Evolutionary conservation across 2,113 vertebrate species (phyloP).

Genomic region (Cairina moschata): DNA sequence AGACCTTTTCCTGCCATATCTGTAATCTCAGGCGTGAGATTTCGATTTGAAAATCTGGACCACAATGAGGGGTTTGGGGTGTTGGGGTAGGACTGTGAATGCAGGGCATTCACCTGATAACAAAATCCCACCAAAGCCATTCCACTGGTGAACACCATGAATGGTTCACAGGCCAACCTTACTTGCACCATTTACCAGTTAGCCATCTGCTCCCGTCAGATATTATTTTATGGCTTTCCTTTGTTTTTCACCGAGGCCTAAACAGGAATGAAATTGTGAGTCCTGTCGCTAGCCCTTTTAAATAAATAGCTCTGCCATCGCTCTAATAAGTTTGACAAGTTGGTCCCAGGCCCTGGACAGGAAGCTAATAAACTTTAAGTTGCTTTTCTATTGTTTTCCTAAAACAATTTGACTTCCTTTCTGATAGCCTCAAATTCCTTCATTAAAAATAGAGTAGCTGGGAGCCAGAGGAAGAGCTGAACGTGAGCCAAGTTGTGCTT

Average conservation of each 20-base stretch:
- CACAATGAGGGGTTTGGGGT: background rate
- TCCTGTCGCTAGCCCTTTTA: constrained; percentile 58
- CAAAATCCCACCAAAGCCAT: background rate
- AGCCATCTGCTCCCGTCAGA: constrained; percentile 51
- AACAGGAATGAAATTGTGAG: constrained; percentile 70
- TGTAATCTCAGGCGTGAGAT: background rate
- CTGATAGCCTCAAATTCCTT: constrained; percentile 84
- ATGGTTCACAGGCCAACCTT: background rate
- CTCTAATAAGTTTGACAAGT: constrained; percentile 69
- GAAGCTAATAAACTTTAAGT: constrained; percentile 82
- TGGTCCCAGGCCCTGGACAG: constrained; percentile 70
- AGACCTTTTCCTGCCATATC: background rate
- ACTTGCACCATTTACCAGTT: constrained; percentile 12
- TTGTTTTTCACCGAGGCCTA: constrained; percentile 61
- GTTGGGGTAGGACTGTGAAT: background rate
- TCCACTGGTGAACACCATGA: background rate
- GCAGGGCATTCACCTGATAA: background rate
- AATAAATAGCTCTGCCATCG: constrained; percentile 74
- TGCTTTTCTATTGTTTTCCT: constrained; percentile 90
- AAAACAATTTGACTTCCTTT: constrained; percentile 98
- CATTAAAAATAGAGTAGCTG: constrained; percentile 83
- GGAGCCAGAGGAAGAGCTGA: constrained; percentile 80
- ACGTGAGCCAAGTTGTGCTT: constrained; percentile 80
- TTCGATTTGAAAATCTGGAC: background rate
- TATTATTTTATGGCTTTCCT: constrained; percentile 70